Conservation (phyloP, 1,140 invertebrate species). For the Microplitis demolitor region DNA sequence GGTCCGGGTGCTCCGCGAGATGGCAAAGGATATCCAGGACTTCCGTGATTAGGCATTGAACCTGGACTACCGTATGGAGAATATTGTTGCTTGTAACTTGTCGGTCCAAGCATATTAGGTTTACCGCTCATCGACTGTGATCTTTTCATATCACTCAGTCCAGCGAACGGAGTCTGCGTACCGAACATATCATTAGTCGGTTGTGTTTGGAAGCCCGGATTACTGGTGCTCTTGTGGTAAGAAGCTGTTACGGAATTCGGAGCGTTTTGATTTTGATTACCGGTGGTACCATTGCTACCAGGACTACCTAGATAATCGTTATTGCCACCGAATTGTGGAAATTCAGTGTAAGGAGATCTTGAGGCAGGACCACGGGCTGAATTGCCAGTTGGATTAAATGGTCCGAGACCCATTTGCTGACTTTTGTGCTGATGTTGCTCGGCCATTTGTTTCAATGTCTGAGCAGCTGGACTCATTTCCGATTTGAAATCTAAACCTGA, state of each 20-base stretch:
- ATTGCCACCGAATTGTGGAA: conserved; percentile 54
- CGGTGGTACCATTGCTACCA: conserved; percentile 47
- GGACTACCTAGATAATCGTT: conserved; percentile 60
- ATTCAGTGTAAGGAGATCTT: conserved; percentile 62
- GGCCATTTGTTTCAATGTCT: conserved; percentile 94
- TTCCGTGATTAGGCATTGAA: conserved; percentile 65
- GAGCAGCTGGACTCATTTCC: conserved; percentile 85
- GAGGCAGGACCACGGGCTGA: conserved; percentile 54
- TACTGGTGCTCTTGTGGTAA: conserved; percentile 60
- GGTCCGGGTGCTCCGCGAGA: conserved; percentile 55
- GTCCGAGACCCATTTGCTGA: conserved; percentile 58
- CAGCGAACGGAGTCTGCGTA: conserved; percentile 46
- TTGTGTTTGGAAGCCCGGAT: conserved; percentile 48
- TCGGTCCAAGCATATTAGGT: conserved; percentile 53
- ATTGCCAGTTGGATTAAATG: conserved; percentile 50
- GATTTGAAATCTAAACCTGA: conserved; percentile 65
- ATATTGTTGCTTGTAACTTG: conserved; percentile 67
- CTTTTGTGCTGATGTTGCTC: conserved; percentile 92
- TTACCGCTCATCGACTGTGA: conserved; percentile 51
- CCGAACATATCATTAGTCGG: conserved; percentile 53
- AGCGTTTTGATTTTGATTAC: conserved; percentile 42
- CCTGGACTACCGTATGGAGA: conserved; percentile 72
- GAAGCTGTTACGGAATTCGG: conserved; percentile 29
- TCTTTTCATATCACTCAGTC: conserved; percentile 60
- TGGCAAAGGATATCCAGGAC: conserved; percentile 67